Percentiles rank a stretch among this genome's conserved stretches.
Evolutionary conservation across 1,140 invertebrate genomes (phyloP).

Genomic region (Drosophila asahinai): DNA sequence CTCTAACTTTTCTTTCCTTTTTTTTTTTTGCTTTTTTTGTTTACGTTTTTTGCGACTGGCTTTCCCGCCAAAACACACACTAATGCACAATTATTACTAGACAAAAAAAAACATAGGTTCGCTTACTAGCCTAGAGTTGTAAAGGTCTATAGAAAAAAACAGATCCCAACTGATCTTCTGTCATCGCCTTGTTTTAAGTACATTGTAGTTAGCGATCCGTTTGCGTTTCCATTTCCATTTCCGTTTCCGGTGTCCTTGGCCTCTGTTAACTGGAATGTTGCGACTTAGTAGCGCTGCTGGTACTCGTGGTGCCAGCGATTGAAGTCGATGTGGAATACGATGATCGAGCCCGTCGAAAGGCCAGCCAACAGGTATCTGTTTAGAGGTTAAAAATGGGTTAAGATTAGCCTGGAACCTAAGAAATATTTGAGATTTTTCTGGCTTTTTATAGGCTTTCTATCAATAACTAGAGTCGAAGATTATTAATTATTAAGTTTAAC

Average conservation of each 20-base stretch:
- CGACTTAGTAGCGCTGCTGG: constrained; percentile 93
- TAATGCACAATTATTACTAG: constrained; percentile 62
- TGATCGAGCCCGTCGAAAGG: constrained; percentile 97
- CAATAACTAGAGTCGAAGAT: too few relatives aligned
- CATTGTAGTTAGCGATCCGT: constrained; percentile 32
- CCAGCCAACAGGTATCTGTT: constrained; percentile 97
- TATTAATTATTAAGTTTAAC: too few relatives aligned
- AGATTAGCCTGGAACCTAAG: background rate
- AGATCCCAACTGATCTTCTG: constrained; percentile 10
- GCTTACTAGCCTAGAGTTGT: constrained; percentile 76
- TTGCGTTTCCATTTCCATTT: background rate
- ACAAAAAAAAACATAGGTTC: constrained; percentile 63
- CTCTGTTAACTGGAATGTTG: constrained; percentile 33
- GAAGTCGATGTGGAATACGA: constrained; percentile 99
- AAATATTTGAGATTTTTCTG: too few relatives aligned
- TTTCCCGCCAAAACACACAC: constrained; percentile 43
- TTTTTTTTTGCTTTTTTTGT: constrained; percentile 9
- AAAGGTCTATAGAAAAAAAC: constrained; percentile 71
- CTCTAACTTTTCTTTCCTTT: constrained; percentile 12
- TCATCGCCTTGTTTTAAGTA: constrained; percentile 38
- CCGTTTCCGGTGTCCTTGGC: constrained; percentile 22
- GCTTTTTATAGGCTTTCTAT: too few relatives aligned
- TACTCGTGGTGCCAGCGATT: constrained; percentile 99
- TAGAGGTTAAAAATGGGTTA: background rate
- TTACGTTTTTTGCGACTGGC: constrained; percentile 32